A percentile compares a stretch with the other conserved stretches of the same genome.
Conservation (phyloP, 2,113 vertebrate species). For the Rafetus swinhoei region DNA sequence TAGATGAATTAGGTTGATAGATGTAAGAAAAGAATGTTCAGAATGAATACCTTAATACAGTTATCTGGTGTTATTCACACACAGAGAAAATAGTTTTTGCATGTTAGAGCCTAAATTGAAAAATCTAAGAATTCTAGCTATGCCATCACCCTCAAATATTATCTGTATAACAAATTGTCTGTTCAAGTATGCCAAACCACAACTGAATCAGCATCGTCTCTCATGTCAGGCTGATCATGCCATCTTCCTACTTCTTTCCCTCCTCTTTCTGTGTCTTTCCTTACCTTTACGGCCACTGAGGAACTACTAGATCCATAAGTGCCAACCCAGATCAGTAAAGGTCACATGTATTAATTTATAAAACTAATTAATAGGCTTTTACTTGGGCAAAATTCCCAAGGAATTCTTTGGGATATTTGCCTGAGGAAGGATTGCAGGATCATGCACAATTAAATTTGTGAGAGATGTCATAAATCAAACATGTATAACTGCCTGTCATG, state of each 20-base stretch:
- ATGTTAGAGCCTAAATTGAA: not conserved
- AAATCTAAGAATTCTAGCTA: not conserved
- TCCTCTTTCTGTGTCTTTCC: not conserved
- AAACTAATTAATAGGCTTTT: not conserved
- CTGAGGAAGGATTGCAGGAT: not conserved
- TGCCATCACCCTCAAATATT: not conserved
- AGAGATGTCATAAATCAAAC: not conserved
- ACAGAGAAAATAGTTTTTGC: not conserved
- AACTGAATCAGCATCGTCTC: not conserved
- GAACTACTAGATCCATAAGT: not conserved
- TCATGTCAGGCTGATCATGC: not conserved
- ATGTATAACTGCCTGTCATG: accelerated
- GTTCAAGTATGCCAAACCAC: not conserved
- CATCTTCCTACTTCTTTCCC: not conserved
- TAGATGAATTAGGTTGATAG: too few species aligned
- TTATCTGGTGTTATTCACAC: not conserved
- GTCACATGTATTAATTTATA: too few species aligned
- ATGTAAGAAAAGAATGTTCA: not conserved
- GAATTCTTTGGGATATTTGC: accelerated
- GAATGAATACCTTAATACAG: not conserved
- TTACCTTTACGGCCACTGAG: not conserved
- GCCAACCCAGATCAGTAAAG: not conserved
- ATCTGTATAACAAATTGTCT: not conserved
- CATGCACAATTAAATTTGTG: not conserved
- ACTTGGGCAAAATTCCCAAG: not conserved